Percentiles rank a stretch among this genome's conserved stretches.
These are phyloP conservation scores for Enteromius paludinosus DNA, from an alignment of 2,797 vertebrate species.

Conservation along the genomic window DNA sequence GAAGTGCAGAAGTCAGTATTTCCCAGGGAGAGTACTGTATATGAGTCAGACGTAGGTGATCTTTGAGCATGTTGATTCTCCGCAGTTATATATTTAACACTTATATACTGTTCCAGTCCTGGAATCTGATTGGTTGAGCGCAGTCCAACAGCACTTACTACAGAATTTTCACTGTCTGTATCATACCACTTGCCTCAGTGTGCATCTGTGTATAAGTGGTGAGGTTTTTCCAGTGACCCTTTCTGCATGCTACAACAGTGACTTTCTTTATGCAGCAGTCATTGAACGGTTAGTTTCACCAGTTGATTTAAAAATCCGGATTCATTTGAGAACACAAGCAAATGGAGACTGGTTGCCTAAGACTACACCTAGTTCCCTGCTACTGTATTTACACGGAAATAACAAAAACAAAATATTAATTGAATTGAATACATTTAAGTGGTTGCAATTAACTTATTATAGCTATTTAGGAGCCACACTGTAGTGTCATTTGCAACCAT, in stretches of 20 bases:
- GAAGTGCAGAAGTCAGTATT: slow-evolving; percentile 4
- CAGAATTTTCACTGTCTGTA: neutral
- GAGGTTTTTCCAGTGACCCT: neutral
- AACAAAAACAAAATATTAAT: too few relatives aligned
- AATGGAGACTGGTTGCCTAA: neutral
- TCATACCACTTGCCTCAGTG: neutral
- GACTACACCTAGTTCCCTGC: neutral
- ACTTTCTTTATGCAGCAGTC: neutral
- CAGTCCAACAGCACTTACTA: neutral
- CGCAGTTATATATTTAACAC: neutral
- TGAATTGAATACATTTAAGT: too few relatives aligned
- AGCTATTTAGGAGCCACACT: neutral
- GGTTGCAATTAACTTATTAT: too few relatives aligned
- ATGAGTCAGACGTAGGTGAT: slow-evolving; percentile 6
- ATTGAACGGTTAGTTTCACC: neutral
- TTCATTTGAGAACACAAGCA: neutral
- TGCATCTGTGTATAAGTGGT: neutral
- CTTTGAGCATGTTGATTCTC: neutral
- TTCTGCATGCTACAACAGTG: neutral
- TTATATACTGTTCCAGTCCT: neutral
- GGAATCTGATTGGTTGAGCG: neutral
- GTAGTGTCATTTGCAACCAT: neutral
- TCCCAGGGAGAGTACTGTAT: neutral
- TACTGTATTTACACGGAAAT: neutral
- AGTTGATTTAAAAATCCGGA: neutral